phyloP scores from a whole-genome alignment of 2,113 vertebrate genomes.

The Phalacrocorax carbo region DNA sequence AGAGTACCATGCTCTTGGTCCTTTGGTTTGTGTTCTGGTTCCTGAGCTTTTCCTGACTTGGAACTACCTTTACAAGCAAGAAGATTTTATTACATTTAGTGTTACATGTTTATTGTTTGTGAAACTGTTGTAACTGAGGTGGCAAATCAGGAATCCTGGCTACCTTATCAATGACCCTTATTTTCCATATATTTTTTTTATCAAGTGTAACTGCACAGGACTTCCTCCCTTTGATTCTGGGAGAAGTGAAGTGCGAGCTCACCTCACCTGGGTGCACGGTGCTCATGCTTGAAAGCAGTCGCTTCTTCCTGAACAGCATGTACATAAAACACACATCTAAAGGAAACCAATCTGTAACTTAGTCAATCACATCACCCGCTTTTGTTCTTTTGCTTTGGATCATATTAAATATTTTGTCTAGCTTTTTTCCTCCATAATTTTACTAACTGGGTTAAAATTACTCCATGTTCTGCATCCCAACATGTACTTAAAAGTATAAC shows the following conservation, averaged over 20 bases:
- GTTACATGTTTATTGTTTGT: not conserved
- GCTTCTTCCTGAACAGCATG: not conserved
- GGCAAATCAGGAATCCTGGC: not conserved
- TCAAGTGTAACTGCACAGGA: not conserved
- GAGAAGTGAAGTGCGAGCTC: not conserved
- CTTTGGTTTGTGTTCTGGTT: not conserved
- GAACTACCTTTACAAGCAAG: not conserved
- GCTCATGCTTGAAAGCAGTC: not conserved
- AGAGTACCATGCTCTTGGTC: not conserved
- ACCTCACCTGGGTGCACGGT: rapidly evolving
- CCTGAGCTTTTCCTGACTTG: not conserved
- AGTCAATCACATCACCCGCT: not conserved
- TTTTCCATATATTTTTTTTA: not conserved
- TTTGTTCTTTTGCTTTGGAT: not conserved
- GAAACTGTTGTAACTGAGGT: not conserved
- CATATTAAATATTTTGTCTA: not conserved
- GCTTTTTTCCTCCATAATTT: not conserved
- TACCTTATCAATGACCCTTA: not conserved
- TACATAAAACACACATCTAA: not conserved
- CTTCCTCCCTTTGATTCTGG: not conserved
- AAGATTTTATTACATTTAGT: not conserved
- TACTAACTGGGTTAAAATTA: not conserved
- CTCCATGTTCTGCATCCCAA: not conserved
- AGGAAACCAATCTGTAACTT: not conserved
- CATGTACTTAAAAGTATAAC: not conserved